Percentiles rank a stretch among this genome's conserved stretches.
Conservation (phyloP, 2,888 invertebrate genomes). For the Elmis aenea region DNA sequence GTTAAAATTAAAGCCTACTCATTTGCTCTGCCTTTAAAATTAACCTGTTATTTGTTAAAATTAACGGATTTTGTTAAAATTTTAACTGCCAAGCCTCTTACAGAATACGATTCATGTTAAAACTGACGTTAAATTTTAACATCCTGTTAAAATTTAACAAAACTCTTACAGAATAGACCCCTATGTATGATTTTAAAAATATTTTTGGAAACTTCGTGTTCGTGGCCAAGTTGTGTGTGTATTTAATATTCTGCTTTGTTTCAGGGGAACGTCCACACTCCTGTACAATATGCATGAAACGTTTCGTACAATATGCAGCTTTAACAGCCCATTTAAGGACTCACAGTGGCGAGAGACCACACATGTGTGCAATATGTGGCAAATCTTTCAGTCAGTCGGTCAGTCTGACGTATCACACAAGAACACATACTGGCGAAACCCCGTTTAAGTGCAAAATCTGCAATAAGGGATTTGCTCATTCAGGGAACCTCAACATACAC, state of each 20-base stretch:
- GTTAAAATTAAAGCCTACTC: too few relatives aligned
- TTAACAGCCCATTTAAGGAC: slow-evolving; percentile 13
- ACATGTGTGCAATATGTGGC: slow-evolving; percentile 30
- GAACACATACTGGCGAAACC: slow-evolving; percentile 31
- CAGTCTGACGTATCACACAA: slow-evolving; percentile 26
- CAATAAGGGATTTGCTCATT: slow-evolving; percentile 30
- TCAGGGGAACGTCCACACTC: slow-evolving; percentile 20
- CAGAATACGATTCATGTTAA: too few relatives aligned
- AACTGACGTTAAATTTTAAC: too few relatives aligned
- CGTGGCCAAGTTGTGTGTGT: too few relatives aligned
- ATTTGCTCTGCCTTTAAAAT: too few relatives aligned
- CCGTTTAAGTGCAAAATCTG: slow-evolving; percentile 32
- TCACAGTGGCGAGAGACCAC: slow-evolving; percentile 23
- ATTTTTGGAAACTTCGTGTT: too few relatives aligned
- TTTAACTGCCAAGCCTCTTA: too few relatives aligned
- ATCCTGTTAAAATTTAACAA: too few relatives aligned
- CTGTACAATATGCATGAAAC: slow-evolving; percentile 16
- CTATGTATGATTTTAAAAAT: too few relatives aligned
- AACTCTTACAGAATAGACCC: too few relatives aligned
- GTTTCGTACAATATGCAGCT: slow-evolving; percentile 13
- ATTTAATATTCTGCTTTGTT: not conserved
- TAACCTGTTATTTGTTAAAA: too few relatives aligned
- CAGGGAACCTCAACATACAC: slow-evolving; percentile 35
- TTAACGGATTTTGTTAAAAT: too few relatives aligned
- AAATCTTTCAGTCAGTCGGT: slow-evolving; percentile 34